These are phyloP conservation scores for Episyrphus balteatus DNA, from an alignment of 1,140 invertebrate genomes.

Conservation along the genomic window DNA sequence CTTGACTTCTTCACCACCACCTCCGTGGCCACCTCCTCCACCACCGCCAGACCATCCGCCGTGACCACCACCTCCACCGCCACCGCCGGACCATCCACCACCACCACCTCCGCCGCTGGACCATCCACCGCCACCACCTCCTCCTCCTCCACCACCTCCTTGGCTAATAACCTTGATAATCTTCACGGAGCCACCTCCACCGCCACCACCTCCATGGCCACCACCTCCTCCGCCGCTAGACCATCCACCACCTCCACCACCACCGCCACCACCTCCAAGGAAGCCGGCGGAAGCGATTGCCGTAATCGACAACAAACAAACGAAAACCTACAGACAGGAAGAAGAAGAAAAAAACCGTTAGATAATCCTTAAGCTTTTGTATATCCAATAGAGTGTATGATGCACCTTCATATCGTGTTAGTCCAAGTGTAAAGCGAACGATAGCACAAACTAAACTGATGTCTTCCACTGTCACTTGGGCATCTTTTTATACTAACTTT, in stretches of 20 bases:
- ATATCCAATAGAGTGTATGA: too few species aligned
- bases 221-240: background rate
- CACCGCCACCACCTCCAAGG: background rate
- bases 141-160: background rate
- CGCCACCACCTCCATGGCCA: background rate
- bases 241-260: too few species aligned
- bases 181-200: background rate
- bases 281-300: background rate
- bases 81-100: background rate
- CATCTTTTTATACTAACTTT: too few species aligned
- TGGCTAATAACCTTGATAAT: background rate
- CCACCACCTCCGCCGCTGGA: background rate
- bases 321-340: background rate
- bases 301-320: background rate
- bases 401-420: too few species aligned
- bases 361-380: too few species aligned
- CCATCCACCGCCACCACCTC: background rate
- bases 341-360: too few species aligned
- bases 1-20: background rate
- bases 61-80: background rate
- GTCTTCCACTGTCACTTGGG: too few species aligned
- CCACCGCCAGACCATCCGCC: background rate
- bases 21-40: background rate
- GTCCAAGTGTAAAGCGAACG: too few species aligned
- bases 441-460: too few species aligned